phyloP scores from a whole-genome alignment of 2,888 invertebrate species.

The Tetragnatha montana region DNA sequence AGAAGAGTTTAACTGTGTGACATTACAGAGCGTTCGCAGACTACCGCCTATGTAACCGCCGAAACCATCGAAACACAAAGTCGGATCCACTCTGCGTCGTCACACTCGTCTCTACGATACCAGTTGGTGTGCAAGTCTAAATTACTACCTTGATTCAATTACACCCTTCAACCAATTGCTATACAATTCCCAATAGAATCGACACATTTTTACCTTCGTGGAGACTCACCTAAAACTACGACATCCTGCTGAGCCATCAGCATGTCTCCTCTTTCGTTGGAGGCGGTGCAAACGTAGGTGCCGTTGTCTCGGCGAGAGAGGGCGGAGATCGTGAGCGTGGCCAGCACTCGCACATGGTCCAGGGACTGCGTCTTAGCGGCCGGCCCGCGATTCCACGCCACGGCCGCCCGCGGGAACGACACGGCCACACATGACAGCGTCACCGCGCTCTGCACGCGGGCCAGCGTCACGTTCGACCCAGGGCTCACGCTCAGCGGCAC shows the following conservation, averaged over 20 bases:
- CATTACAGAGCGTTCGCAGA: too few species aligned
- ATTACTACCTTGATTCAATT: too few species aligned
- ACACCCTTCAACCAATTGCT: too few species aligned
- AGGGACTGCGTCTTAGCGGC: neutral
- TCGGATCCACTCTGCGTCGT: too few species aligned
- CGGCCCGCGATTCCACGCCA: constrained; percentile 48
- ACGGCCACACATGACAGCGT: constrained; percentile 68
- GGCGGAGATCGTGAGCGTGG: constrained; percentile 55
- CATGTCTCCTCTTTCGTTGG: constrained; percentile 44
- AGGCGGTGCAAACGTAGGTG: constrained; percentile 65
- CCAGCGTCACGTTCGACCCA: constrained; percentile 50
- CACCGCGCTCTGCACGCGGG: constrained; percentile 51
- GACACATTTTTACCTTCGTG: too few species aligned
- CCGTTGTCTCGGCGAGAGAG: constrained; percentile 67
- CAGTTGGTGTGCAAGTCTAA: too few species aligned
- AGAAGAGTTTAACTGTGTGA: too few species aligned
- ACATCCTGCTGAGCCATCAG: constrained; percentile 62
- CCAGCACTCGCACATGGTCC: constrained; percentile 65
- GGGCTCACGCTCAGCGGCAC: constrained; percentile 62
- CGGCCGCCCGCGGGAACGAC: constrained; percentile 63
- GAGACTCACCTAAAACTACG: constrained; percentile 63
- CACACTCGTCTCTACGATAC: too few species aligned
- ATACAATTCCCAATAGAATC: too few species aligned
- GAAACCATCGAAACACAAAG: too few species aligned
- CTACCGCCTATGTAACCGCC: too few species aligned